A percentile compares a stretch with the other conserved stretches of the same genome.
Evolutionary conservation across 2,888 invertebrate genomes (phyloP).

Genomic region (Ectemnius continuus): DNA sequence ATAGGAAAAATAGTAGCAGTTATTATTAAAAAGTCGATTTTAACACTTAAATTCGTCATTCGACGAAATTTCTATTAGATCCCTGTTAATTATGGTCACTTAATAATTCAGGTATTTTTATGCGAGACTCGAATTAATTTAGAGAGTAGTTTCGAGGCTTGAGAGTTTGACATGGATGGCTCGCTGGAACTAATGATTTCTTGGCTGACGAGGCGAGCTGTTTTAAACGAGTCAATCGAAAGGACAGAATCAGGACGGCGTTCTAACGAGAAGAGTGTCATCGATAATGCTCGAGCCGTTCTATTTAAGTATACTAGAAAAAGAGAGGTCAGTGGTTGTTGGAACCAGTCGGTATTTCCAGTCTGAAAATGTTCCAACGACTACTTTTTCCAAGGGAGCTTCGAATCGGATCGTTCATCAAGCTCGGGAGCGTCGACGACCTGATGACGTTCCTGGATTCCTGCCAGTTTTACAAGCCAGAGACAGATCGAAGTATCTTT

Average conservation of each 20-base stretch:
- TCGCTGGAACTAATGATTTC: too few relatives aligned
- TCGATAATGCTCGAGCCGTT: not conserved
- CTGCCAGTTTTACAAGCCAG: constrained; percentile 67
- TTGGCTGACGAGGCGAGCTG: not conserved
- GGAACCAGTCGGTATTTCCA: too few relatives aligned
- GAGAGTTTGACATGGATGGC: too few relatives aligned
- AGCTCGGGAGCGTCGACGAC: constrained; percentile 64
- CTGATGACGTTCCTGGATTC: constrained; percentile 72
- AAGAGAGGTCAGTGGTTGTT: not conserved
- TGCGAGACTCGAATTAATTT: too few relatives aligned
- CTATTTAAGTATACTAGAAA: not conserved
- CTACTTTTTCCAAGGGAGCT: not conserved
- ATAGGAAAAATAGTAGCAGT: too few relatives aligned
- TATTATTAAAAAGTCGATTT: too few relatives aligned
- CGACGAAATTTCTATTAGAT: too few relatives aligned
- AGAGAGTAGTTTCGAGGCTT: too few relatives aligned
- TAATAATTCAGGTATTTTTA: too few relatives aligned
- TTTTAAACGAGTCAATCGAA: not conserved
- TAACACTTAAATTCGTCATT: too few relatives aligned
- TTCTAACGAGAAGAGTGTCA: not conserved
- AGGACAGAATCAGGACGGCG: not conserved
- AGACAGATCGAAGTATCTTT: constrained; percentile 62
- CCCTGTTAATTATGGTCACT: too few relatives aligned
- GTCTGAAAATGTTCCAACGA: too few relatives aligned
- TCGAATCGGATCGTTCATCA: not conserved